A percentile compares a stretch with the other conserved stretches of the same genome.
phyloP scores from a whole-genome alignment of 2,113 vertebrate species.

The Engystomops pustulosus region DNA sequence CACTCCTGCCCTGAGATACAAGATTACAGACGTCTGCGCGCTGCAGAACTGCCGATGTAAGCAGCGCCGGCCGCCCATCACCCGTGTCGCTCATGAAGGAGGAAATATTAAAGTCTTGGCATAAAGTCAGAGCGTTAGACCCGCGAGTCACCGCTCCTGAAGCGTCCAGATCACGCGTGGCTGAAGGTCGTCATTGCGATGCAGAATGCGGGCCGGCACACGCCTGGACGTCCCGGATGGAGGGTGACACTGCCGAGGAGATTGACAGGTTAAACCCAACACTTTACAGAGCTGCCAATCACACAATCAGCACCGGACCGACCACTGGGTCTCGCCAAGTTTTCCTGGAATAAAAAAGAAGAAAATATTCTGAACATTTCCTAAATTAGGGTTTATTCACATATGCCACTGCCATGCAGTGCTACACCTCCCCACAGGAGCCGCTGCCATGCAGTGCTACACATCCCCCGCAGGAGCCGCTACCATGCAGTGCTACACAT shows the following conservation, averaged over 20 bases:
- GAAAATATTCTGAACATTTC: too few relatives aligned
- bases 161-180: not conserved
- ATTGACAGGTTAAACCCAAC: not conserved
- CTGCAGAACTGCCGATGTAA: not conserved
- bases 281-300: slow-evolving; percentile 1
- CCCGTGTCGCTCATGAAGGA: not conserved
- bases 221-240: not conserved
- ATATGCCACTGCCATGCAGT: too few relatives aligned
- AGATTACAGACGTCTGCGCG: not conserved
- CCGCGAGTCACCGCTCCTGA: not conserved
- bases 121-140: not conserved
- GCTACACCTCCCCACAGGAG: too few relatives aligned
- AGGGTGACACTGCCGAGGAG: not conserved
- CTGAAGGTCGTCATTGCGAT: not conserved
- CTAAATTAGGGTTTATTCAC: too few relatives aligned
- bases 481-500: too few relatives aligned
- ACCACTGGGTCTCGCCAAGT: not conserved
- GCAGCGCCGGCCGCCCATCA: not conserved
- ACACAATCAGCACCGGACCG: too few relatives aligned
- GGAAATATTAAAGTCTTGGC: not conserved
- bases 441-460: too few relatives aligned
- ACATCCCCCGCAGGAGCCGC: too few relatives aligned
- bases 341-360: slow-evolving; percentile 5
- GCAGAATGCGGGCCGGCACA: not conserved
- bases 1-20: not conserved